Evolutionary conservation across 1,140 invertebrate species (phyloP).

Genomic region (Drosophila eugracilis): DNA sequence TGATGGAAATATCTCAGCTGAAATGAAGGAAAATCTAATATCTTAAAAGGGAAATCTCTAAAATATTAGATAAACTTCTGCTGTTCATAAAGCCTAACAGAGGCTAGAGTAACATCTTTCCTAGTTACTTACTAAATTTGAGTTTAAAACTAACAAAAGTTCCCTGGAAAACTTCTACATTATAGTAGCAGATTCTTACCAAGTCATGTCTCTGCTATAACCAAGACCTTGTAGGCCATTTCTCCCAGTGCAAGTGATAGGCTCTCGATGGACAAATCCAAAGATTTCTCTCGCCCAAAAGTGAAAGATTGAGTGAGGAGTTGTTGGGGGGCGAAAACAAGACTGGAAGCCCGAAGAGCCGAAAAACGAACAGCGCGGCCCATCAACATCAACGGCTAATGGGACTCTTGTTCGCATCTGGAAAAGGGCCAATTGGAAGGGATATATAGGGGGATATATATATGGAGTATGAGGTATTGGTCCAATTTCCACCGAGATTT

Average conservation of each 20-base stretch:
- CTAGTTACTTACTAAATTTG: no score
- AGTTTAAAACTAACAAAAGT: no score
- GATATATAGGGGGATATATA: background rate
- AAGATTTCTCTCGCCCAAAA: conserved; percentile 38
- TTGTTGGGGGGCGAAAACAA: conserved; percentile 43
- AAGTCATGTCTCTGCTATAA: no score
- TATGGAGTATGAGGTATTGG: background rate
- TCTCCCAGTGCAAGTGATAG: conserved; percentile 11
- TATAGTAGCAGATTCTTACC: no score
- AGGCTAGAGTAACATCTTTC: no score
- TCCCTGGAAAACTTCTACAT: no score
- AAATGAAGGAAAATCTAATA: no score
- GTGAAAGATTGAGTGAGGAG: conserved; percentile 46
- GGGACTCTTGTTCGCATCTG: conserved; percentile 48
- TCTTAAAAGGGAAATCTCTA: no score
- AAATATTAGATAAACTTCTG: no score
- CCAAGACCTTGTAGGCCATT: no score
- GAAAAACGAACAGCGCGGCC: conserved; percentile 36
- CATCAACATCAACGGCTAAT: conserved; percentile 77
- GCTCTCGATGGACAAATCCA: conserved; percentile 22
- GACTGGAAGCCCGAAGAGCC: conserved; percentile 66
- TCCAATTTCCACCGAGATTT: conserved; percentile 70
- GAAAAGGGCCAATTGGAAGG: background rate
- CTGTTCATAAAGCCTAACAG: no score
- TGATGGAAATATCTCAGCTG: no score